These are phyloP conservation scores for Talpa occidentalis DNA, from an alignment of 2,113 vertebrate species.

Conservation along the genomic window DNA sequence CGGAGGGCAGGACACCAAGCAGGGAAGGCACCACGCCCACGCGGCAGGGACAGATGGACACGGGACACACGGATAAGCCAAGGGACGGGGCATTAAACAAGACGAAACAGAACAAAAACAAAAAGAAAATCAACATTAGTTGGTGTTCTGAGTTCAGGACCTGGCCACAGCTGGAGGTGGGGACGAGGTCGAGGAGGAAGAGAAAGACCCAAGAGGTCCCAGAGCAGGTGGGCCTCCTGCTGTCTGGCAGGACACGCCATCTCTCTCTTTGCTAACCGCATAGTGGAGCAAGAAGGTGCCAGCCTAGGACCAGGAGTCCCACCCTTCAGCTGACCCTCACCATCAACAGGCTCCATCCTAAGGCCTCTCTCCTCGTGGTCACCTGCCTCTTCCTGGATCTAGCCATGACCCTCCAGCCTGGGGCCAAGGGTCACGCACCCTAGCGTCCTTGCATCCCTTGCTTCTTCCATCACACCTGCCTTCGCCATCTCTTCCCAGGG, in stretches of 20 bases:
- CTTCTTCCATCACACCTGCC: background rate
- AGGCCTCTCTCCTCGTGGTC: background rate
- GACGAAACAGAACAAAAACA: slow-evolving; percentile 80
- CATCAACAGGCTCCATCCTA: background rate
- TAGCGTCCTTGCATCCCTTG: background rate
- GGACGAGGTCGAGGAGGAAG: background rate
- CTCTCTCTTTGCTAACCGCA: background rate
- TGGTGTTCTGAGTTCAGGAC: background rate
- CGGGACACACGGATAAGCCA: slow-evolving; percentile 77
- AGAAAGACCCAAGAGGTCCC: background rate
- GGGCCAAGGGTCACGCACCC: background rate
- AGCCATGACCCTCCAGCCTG: background rate
- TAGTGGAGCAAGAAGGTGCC: background rate
- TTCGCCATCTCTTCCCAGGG: background rate
- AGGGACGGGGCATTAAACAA: slow-evolving; percentile 70
- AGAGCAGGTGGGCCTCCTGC: background rate
- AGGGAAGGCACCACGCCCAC: slow-evolving; percentile 68
- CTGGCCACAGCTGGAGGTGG: slow-evolving; percentile 6
- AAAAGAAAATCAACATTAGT: slow-evolving; percentile 81
- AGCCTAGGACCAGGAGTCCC: background rate
- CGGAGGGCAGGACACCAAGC: slow-evolving; percentile 42
- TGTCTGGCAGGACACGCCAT: background rate
- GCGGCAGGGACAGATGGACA: slow-evolving; percentile 49
- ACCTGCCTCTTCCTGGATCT: background rate
- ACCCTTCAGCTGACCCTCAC: background rate